Evolutionary conservation across 2,797 vertebrate species (phyloP).

Genomic region (Pempheris klunzingeri): DNA sequence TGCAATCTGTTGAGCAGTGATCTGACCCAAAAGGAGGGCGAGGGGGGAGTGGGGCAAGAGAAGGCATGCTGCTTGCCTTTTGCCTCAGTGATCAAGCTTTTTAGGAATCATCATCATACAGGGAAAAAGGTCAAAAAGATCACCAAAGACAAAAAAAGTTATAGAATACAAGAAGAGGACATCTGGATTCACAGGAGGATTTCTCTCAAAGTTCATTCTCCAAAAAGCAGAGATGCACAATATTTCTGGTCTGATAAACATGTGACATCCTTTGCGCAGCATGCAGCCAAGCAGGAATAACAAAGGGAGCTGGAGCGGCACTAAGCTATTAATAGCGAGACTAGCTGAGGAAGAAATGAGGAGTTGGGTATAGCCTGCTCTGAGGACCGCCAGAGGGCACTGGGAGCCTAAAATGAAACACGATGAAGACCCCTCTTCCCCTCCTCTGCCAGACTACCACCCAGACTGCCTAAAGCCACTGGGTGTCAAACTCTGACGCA

Average conservation of each 20-base stretch:
- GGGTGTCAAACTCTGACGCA: conserved; percentile 43
- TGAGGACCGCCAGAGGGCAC: conserved; percentile 70
- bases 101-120: background rate
- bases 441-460: conserved; percentile 11
- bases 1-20: background rate
- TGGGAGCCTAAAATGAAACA: conserved; percentile 59
- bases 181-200: conserved; percentile 37
- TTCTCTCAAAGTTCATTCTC: conserved; percentile 46
- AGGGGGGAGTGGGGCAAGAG: background rate
- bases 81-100: background rate
- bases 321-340: conserved; percentile 81
- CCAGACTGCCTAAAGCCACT: conserved; percentile 48
- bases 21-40: no score
- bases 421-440: conserved; percentile 23
- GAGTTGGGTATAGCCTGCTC: conserved; percentile 48
- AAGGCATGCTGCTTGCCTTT: conserved; percentile 9
- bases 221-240: conserved; percentile 57
- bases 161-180: conserved; percentile 4
- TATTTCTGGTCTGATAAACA: conserved; percentile 81
- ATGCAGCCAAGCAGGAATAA: conserved; percentile 77
- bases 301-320: conserved; percentile 77
- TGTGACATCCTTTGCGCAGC: conserved; percentile 63
- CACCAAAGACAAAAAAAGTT: conserved; percentile 19
- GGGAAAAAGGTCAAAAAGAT: conserved; percentile 29
- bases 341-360: conserved; percentile 53